Base-by-base conservation (phyloP, 2,888 invertebrate species). In the Cynaeus angustus region DNA sequence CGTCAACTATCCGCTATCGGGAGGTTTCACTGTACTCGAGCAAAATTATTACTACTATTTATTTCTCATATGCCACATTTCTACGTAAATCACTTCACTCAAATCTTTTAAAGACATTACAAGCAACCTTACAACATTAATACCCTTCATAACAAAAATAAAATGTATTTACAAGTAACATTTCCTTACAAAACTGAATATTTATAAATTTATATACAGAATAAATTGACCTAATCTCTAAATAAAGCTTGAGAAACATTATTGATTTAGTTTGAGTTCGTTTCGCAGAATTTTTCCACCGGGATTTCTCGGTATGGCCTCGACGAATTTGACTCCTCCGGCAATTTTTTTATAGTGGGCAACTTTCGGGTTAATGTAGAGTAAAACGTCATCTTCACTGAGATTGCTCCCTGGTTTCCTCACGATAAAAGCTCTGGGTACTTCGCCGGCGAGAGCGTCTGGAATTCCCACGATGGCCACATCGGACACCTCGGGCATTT, bases 391-490 rank as follows among this genome's bases (percentile, higher is more conserved):
- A 72, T 89, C 88, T 74, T 89, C 89, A 0, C 87, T 88, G 30
- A 91, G 78, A 53, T 86, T 86, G 48, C 86, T 83, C 26, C 86
- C 86, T 0, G 88, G 85, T 80, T 88, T 88, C 66, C 88, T 86
- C 0, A 94, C 93, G 1, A 94, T 88, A 80, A 90, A 94, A 0
- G 94, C 94, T 77, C 87, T 88, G 0, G 94, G 94, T 0, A 94
- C 83, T 86, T 94, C 94, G 0, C 94, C 94, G 0, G 91, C 90
- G 14, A 89, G 80, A 0, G 89, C 86, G 78, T 94, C 90, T 0
- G 92, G 90, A 13, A 93, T 86, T 0, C 94, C 94, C 7, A 95
- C 91, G 0, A 95, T 94, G 0, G 94, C 94, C 0, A 90, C 93
- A 80, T 95, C 95, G 0, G 88, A 88, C 8, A 95, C 90, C 68